These are phyloP conservation scores for Aleiodes leptofemur DNA, from an alignment of 2,888 invertebrate genomes.

Conservation along the genomic window DNA sequence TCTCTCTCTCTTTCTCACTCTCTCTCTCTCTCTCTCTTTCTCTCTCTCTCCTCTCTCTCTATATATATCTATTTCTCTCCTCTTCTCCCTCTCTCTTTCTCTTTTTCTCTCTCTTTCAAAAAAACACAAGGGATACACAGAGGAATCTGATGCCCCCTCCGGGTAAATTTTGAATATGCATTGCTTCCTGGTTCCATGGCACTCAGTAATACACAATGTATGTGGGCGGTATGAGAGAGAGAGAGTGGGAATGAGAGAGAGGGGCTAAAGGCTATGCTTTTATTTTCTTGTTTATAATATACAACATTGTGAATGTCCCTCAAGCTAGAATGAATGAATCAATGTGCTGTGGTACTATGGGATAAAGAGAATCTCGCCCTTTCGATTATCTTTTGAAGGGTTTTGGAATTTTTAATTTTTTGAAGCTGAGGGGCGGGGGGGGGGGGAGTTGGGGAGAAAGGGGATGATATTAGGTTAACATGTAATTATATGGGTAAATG, in stretches of 20 bases:
- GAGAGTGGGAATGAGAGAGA: too few species aligned
- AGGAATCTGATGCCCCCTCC: conserved; percentile 61
- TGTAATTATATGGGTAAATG: too few species aligned
- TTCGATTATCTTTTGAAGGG: conserved; percentile 36
- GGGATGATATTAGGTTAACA: too few species aligned
- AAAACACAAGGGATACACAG: conserved; percentile 55
- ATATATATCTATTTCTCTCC: too few species aligned
- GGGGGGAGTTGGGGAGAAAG: too few species aligned
- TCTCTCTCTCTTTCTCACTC: too few species aligned
- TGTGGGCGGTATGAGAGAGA: neutral
- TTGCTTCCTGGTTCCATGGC: conserved; percentile 68
- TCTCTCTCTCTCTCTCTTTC: too few species aligned
- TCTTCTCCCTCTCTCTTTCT: too few species aligned
- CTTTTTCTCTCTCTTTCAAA: conserved; percentile 52
- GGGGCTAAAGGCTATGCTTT: neutral
- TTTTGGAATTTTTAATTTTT: neutral
- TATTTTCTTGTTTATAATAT: conserved; percentile 25
- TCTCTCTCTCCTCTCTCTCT: too few species aligned
- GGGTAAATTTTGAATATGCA: conserved; percentile 75
- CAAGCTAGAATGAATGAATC: neutral
- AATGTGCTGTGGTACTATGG: conserved; percentile 2
- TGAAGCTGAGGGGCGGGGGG: too few species aligned
- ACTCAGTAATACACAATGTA: conserved; percentile 30
- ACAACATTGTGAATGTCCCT: conserved; percentile 19
- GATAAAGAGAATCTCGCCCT: conserved; percentile 31